Base-by-base conservation (phyloP, 2,888 invertebrate species). In the Agapostemon virescens region DNA sequence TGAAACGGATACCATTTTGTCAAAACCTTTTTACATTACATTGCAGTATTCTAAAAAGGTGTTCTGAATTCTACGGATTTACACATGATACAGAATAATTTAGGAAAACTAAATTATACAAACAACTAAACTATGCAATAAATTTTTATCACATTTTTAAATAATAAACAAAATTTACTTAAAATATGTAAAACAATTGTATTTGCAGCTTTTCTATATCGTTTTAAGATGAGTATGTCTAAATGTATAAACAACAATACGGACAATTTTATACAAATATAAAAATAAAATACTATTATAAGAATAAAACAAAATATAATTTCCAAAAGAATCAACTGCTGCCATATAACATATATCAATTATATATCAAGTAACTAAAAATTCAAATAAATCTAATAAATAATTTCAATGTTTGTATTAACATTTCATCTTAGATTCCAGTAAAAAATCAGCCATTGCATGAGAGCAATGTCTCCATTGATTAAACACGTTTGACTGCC, bases 401-500 rank as follows among this genome's bases (percentile, higher is more conserved):
- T 69, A 26, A 61, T 49, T 7, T 17, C 17, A 49, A 45, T 23
- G 11, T 1, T 38, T 23, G 17, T 58, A 23, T 17, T 42, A 64
- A 68, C 38, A 76, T 33, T 13, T 6, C 36, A 63, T 67, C 23
- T 15, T 17, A 4, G 9, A 38, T 42, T 40, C 20, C 23, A n/a
- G 15, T 17, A 52, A 76, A 79, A 81, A 76, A 83, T 78, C 71
- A 61, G 70, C 76, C 71, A 83, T 83, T 78, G 30, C 67, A 70
- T 71, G 70, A 72, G 67, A 75, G 74, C 69, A 63, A 58, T 68
- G 74, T 83, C 80, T 82, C 77, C 84, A 85, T 85, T 80, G 85
- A 85, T 85, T 85, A 85, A 85, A 85, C 84, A 84, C 49, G 61
- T 82, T 82, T 84, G 80, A 82, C 76, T 85, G 76, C 82, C 77